Evolutionary conservation across 2,797 vertebrate species (phyloP).

Genomic region (Falco concolor): DNA sequence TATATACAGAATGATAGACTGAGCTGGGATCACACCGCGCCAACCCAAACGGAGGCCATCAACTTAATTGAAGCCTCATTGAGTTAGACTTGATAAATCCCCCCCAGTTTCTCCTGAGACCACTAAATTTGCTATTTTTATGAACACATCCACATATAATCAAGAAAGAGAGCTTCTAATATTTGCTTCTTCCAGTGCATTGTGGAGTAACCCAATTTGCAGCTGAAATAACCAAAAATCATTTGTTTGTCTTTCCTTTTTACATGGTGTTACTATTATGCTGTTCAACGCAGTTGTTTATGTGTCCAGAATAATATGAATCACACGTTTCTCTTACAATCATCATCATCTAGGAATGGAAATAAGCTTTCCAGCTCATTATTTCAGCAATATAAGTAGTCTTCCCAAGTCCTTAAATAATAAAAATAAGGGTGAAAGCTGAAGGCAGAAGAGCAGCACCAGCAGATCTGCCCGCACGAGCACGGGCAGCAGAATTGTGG

Average conservation of each 20-base stretch:
- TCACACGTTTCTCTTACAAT: neutral
- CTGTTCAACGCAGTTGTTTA: rapidly evolving
- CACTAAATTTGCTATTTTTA: neutral
- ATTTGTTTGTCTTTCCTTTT: neutral
- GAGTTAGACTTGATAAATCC: neutral
- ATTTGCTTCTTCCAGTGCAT: neutral
- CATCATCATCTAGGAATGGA: neutral
- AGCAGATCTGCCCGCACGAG: neutral
- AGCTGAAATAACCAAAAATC: neutral
- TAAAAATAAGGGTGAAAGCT: neutral
- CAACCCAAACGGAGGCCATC: neutral
- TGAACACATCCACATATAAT: neutral
- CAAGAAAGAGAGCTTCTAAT: neutral
- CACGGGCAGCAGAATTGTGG: neutral
- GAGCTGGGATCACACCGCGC: neutral
- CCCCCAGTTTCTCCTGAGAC: neutral
- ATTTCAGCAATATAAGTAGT: neutral
- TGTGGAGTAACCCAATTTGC: neutral
- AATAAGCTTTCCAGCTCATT: neutral
- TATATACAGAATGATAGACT: neutral
- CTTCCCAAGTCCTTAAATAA: neutral
- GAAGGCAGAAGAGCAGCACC: neutral
- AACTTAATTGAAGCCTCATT: neutral
- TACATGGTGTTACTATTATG: neutral
- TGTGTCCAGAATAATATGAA: neutral